Evolutionary conservation across 2,888 invertebrate genomes (phyloP).

Genomic region (Crossocerus cetratus): DNA sequence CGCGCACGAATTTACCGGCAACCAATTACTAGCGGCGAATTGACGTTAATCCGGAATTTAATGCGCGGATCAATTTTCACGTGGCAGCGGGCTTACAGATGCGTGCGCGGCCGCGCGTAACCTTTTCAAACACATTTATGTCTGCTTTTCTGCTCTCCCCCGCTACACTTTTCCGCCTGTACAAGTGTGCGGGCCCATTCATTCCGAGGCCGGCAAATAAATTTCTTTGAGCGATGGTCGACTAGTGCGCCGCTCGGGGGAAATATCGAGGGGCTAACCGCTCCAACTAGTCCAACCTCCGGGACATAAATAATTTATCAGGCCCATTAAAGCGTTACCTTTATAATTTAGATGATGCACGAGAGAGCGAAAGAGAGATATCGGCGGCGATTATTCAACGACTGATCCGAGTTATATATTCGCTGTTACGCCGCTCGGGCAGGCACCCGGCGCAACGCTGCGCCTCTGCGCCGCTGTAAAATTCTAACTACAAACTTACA

Average conservation of each 20-base stretch:
- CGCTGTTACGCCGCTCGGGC: background rate
- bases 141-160: background rate
- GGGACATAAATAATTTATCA: background rate
- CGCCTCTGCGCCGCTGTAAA: constrained; percentile 11
- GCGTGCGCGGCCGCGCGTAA: constrained; percentile 29
- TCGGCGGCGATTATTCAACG: constrained; percentile 26
- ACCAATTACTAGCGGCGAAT: constrained; percentile 52
- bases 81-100: constrained; percentile 21
- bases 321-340: background rate
- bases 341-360: background rate
- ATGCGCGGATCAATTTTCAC: constrained; percentile 54
- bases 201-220: constrained; percentile 40
- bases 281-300: background rate
- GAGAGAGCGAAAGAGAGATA: constrained; percentile 6
- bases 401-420: constrained; percentile 20
- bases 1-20: constrained; percentile 43
- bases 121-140: constrained; percentile 27
- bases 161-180: constrained; percentile 8
- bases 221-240: constrained; percentile 7
- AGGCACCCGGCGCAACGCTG: background rate
- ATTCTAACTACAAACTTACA: constrained; percentile 27
- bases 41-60: constrained; percentile 54
- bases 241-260: background rate
- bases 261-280: constrained; percentile 3
- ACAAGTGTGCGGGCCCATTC: constrained; percentile 20